Conservation (phyloP, 2,888 invertebrate species). For the Diarsia brunnea region DNA sequence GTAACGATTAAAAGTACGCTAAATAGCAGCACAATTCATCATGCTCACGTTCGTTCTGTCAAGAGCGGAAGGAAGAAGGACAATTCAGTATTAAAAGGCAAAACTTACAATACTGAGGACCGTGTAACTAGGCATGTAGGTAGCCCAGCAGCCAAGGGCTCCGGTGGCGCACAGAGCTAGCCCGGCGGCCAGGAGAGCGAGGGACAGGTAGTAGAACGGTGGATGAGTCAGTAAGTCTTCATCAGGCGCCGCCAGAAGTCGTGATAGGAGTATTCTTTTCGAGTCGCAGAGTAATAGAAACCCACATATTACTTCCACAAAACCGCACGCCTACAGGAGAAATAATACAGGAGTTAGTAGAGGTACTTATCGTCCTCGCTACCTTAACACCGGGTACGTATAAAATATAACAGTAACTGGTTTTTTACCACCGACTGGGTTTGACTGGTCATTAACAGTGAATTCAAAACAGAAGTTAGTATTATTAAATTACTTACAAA, state of each 20-base stretch:
- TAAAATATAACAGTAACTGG: background rate
- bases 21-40: background rate
- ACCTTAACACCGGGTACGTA: constrained; percentile 13
- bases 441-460: no score
- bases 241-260: constrained; percentile 92
- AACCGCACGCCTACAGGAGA: constrained; percentile 92
- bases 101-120: constrained; percentile 92
- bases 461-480: constrained; percentile 4
- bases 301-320: constrained; percentile 93
- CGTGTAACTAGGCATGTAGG: constrained; percentile 94
- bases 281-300: constrained; percentile 93
- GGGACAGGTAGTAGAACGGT: constrained; percentile 94
- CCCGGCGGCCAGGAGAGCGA: constrained; percentile 93
- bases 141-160: constrained; percentile 95
- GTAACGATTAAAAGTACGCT: constrained; percentile 17
- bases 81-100: background rate
- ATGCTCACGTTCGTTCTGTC: background rate
- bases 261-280: constrained; percentile 93
- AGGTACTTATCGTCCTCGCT: background rate
- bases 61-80: background rate
- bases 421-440: background rate
- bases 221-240: constrained; percentile 92
- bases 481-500: constrained; percentile 88
- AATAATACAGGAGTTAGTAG: background rate
- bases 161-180: constrained; percentile 93